Conservation (phyloP, 2,888 invertebrate genomes). For the Euplexia lucipara region DNA sequence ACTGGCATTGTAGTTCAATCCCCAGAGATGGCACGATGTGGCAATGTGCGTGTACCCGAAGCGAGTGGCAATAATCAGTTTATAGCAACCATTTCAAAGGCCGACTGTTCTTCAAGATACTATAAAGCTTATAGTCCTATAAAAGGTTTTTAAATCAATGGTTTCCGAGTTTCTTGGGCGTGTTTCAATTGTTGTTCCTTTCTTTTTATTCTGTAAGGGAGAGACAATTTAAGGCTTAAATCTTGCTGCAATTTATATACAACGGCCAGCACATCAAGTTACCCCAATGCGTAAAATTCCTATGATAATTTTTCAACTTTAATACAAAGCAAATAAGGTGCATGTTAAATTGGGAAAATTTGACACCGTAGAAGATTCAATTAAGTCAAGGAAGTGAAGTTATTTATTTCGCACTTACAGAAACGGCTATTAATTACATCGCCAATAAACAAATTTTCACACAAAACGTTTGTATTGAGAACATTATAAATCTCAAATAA, state of each 20-base stretch:
- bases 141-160: conserved; percentile 48
- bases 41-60: conserved; percentile 44
- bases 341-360: too few relatives aligned
- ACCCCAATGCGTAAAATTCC: too few relatives aligned
- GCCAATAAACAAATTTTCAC: conserved; percentile 10
- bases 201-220: neutral
- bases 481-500: conserved; percentile 7
- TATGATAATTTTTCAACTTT: too few relatives aligned
- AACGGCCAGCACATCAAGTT: too few relatives aligned
- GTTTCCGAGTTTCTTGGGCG: conserved; percentile 26
- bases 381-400: neutral
- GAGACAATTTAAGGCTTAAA: neutral
- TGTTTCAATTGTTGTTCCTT: conserved; percentile 34
- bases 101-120: conserved; percentile 51
- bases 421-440: neutral
- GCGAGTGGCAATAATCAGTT: conserved; percentile 62
- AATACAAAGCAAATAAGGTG: too few relatives aligned
- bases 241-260: too few relatives aligned
- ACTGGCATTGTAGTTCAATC: conserved; percentile 45
- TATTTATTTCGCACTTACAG: neutral
- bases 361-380: too few relatives aligned
- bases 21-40: conserved; percentile 31
- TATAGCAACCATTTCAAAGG: conserved; percentile 55
- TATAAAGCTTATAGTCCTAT: conserved; percentile 57
- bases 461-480: neutral